Base-by-base conservation (phyloP, 1,140 invertebrate genomes). In the Agrypnia vestita region DNA sequence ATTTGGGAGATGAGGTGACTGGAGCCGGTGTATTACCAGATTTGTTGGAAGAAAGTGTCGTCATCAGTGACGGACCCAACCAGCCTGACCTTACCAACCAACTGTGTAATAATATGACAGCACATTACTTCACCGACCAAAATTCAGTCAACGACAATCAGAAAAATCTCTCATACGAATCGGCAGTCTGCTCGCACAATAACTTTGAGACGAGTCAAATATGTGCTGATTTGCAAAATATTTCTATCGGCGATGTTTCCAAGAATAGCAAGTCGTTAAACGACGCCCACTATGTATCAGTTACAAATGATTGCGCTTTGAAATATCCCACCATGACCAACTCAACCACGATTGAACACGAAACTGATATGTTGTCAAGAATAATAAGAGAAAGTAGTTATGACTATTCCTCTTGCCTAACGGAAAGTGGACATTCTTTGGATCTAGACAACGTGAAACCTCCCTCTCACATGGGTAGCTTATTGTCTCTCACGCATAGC, bases 401-500 rank as follows among this genome's bases (percentile, higher is more conserved):
- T 0, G 85, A 86, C 19, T 87, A 84, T 72, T 72, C 56, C 11
- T 56, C 78, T 47, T 84, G 72, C 3, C 89, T 93, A 90, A 91
- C 93, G 4, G 90, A 90, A 81, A 94, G 91, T 84, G 91, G 89
- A 11, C 87, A 88, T 19, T 90, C 89, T 0, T 79, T 89, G 12
- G 94, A 96, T 85, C 86, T 96, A 47, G 95, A 96, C 64, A 91
- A 93, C 62, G 91, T 96, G 1, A 93, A 93, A 83, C 95, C 95
- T 0, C 95, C 95, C 0, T 96, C 95, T 0, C 91, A 93, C 55
- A 92, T 95, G 89, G 93, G 93, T 4, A 93, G 92, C 84, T 83
- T 93, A 3, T 82, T 93, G 47, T 94, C 93, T 0, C 84, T 94
- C 8, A 91, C 89, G 0, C 88, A 89, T 0, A 94, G 92, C 79